Evolutionary conservation across 1,140 invertebrate genomes (phyloP).

Genomic region (Cotesia glomerata): DNA sequence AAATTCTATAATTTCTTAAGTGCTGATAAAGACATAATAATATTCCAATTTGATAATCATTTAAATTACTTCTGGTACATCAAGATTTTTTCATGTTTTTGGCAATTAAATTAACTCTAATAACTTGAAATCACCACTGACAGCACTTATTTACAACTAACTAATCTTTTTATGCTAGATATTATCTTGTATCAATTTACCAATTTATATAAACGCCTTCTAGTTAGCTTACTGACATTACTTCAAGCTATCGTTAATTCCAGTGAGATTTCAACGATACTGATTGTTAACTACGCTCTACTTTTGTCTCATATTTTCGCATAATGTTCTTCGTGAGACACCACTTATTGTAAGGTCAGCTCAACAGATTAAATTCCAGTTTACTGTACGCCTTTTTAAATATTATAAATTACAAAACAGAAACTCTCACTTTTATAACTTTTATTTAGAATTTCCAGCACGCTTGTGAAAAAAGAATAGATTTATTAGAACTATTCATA

Average conservation of each 20-base stretch:
- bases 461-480: conserved; percentile 25
- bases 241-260: neutral
- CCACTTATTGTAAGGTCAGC: conserved; percentile 19
- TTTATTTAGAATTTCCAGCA: neutral
- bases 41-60: too few species aligned
- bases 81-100: too few species aligned
- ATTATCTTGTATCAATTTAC: conserved; percentile 31
- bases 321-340: conserved; percentile 31
- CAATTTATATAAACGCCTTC: conserved; percentile 32
- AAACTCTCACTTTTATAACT: conserved; percentile 6
- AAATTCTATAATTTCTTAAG: too few species aligned
- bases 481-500: conserved; percentile 63
- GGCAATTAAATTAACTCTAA: too few species aligned
- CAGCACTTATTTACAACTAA: conserved; percentile 1
- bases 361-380: conserved; percentile 22
- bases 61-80: too few species aligned
- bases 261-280: conserved; percentile 16
- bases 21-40: too few species aligned
- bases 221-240: neutral
- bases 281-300: conserved; percentile 25
- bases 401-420: conserved; percentile 1
- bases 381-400: conserved; percentile 25
- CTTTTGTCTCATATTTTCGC: conserved; percentile 21
- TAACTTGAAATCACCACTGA: neutral
- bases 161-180: conserved; percentile 15